These are phyloP conservation scores for Zaprionus tsacasi DNA, from an alignment of 1,140 invertebrate genomes.

Conservation along the genomic window DNA sequence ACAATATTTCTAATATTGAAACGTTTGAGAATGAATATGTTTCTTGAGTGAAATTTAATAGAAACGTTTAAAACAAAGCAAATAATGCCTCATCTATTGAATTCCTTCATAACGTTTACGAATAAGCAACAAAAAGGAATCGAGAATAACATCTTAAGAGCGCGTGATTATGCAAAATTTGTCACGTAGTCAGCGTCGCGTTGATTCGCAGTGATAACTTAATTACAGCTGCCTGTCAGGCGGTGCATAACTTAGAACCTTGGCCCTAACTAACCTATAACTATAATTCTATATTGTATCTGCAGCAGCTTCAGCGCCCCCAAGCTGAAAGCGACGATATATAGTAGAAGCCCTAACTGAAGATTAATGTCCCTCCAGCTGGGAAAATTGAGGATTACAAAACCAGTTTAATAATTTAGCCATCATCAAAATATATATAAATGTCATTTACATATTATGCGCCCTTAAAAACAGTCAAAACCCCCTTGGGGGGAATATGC, in stretches of 20 bases:
- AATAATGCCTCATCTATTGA: too few species aligned
- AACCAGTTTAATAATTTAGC: slow-evolving; percentile 48
- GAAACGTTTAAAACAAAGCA: too few species aligned
- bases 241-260: not conserved
- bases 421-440: slow-evolving; percentile 38
- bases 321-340: too few species aligned
- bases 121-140: not conserved
- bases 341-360: not conserved
- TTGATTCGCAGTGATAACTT: not conserved
- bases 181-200: not conserved
- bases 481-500: slow-evolving; percentile 46
- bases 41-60: not conserved
- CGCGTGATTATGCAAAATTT: not conserved
- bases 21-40: too few species aligned
- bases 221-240: not conserved
- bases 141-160: not conserved
- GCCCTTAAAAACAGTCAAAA: not conserved
- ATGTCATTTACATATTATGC: slow-evolving; percentile 41
- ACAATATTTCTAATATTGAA: too few species aligned
- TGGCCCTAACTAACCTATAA: not conserved
- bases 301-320: not conserved
- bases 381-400: slow-evolving; percentile 5
- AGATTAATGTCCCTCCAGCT: not conserved
- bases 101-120: not conserved
- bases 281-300: not conserved